Conservation (phyloP, 1,140 invertebrate species). For the Macrocentrus cingulum region DNA sequence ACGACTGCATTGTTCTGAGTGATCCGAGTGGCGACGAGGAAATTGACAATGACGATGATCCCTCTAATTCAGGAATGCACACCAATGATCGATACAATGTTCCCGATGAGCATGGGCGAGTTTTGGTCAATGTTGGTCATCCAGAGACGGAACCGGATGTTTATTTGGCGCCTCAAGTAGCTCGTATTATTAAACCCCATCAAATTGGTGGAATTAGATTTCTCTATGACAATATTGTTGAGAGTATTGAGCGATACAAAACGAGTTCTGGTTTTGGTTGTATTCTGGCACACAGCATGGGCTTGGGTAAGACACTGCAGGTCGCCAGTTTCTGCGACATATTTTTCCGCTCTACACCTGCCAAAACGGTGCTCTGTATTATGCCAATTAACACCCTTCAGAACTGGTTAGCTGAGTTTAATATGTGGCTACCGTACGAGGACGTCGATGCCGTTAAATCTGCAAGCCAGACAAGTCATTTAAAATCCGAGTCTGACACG, state of each 20-base stretch:
- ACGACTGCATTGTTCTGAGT: conserved; percentile 80
- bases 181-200: conserved; percentile 93
- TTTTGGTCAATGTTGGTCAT: conserved; percentile 96
- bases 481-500: conserved; percentile 37
- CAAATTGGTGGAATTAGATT: conserved; percentile 95
- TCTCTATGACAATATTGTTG: conserved; percentile 94
- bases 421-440: conserved; percentile 86
- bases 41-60: conserved; percentile 66
- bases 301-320: conserved; percentile 97
- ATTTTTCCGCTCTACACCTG: conserved; percentile 87
- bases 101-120: conserved; percentile 87
- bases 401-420: conserved; percentile 98
- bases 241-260: conserved; percentile 84
- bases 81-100: conserved; percentile 91
- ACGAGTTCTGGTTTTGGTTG: conserved; percentile 94
- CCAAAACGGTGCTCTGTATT: conserved; percentile 89
- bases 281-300: conserved; percentile 98
- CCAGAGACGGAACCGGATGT: conserved; percentile 90
- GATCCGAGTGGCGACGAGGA: conserved; percentile 68
- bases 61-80: conserved; percentile 73
- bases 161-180: conserved; percentile 90
- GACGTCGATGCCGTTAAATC: conserved; percentile 43
- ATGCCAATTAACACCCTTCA: conserved; percentile 99
- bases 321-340: conserved; percentile 95
- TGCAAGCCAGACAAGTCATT: conserved; percentile 30